Base-by-base conservation (phyloP, 2,888 invertebrate genomes). In the Spilarctia lutea region DNA sequence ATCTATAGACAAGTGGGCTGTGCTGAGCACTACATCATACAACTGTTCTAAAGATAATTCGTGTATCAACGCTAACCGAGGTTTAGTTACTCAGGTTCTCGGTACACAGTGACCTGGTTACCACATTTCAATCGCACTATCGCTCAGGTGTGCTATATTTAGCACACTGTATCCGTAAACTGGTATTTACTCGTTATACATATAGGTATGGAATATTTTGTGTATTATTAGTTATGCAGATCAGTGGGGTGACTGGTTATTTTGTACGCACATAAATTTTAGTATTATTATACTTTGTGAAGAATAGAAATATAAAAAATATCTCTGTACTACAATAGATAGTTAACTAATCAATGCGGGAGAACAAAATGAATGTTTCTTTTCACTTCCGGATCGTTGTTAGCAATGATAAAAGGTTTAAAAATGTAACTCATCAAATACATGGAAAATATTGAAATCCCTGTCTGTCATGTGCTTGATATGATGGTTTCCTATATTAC, bases 131-230 rank as follows among this genome's bases (percentile, higher is more conserved):
- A 77, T 77, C 52, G 79, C 74, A 72, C 76, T 74, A 77, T 77
- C 52, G 76, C 74, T 72, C 84, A 84, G 84, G 85, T 85, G 80
- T 76, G 72, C 68, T 83, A 76, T 85, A 84, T 81, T 83, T 80
- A 83, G 63, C 70, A 60, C 74, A 75, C 76, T 73, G 74, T 79
- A 75, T 83, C 77, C 81, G 75, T 73, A 74, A 75, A 75, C 74
- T 67, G 71, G 65, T 73, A 66, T 65, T 10, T 45, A 45, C 11
- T 48, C 68, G 24, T 35, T 56, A 27, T 30, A 60, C 3, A 42
- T n/a, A 30, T 30, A 63, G 30, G 30, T 3, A 18, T 63, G 6
- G 18, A 30, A 30, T 30, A 63, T 63, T 30, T 13, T 63, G 18
- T 63, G 13, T 27, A 16, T 16, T 13, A 27, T 27, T 24, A 8